Evolutionary conservation across 2,888 invertebrate species (phyloP), one percentile per base, ranked within the genome.

Genomic region (Lycophotia porphyrea): DNA sequence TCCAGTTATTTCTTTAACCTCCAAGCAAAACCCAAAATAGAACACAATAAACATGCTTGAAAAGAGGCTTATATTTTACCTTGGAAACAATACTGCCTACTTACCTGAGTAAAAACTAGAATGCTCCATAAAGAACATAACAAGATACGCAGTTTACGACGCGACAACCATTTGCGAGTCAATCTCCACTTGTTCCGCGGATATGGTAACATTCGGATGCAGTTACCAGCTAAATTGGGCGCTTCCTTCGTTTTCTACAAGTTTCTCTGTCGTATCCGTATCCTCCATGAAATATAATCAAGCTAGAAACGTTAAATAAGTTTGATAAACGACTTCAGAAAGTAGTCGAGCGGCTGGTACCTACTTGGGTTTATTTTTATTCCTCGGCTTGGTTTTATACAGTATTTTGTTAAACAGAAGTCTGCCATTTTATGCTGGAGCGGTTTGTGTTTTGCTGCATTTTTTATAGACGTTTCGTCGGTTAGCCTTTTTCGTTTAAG

Each of bases 201-300:
- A 93, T 95, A 95, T 93, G 94, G 93, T 93, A 93, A 92, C 95
- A 94, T 96, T 94, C 91, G 91, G 94, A 91, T 95, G 95, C 95
- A 94, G 94, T 95, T 93, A 95, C 94, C 85, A 92, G 85, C 91
- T 92, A 94, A 95, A 95, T 95, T 95, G 95, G 95, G 91, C 91
- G 92, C 91, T 93, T 93, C 90, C 90, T 88, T 88, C 92, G 90
- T 91, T 93, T 91, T 90, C 90, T 88, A 91, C 90, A 91, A 91
- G 91, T 90, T 90, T 85, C 88, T 86, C 86, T 86, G 81, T 76
- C 84, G 90, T 89, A 84, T 80, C 88, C n/a, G n/a, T n/a, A n/a
- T n/a, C 86, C 66, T 77, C 80, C 74, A 75, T 81, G 90, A 90
- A 87, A 89, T 88, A 87, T 86, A 89, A 90, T 84, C 82, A 74